Base-by-base conservation (phyloP, 1,140 invertebrate species). In the Bombus waltoni region DNA sequence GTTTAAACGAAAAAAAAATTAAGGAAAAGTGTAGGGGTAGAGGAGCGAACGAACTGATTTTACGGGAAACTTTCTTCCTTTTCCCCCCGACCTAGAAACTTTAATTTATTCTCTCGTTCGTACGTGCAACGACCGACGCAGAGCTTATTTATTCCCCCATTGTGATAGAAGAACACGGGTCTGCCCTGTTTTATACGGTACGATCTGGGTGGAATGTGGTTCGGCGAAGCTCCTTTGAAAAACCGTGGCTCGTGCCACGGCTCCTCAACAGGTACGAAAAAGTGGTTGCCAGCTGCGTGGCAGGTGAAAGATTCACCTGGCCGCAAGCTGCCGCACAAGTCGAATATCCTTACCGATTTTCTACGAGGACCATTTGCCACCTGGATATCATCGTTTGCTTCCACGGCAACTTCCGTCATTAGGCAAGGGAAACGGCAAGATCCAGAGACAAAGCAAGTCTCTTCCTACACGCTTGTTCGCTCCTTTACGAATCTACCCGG, bases 251-350 rank as follows among this genome's bases (percentile, higher is more conserved):
- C 83, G 83, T 73, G 83, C 83, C 57, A 80, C 47, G n/a, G 35
- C 40, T 80, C 53, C 76, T 73, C 68, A 73, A 73, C 72, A 87
- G 85, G 47, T 59, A 85, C 71, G 79, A 83, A 91, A 85, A 79
- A 89, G 81, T 62, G 32, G 25, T 32, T 83, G 91, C 90, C 94
- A 94, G 94, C 88, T 94, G 94, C 92, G 66, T 91, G 89, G 93
- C 94, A 95, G 94, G 94, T 94, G 94, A 89, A 66, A 85, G 82
- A 92, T 91, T 92, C 94, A 95, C 94, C 94, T 95, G 94, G 91
- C 84, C 86, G 91, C 93, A 95, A 94, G 92, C 94, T 94, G 94
- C 91, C 76, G 47, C 47, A 5, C 57, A n/a, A 28, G 53, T 42
- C 73, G 32, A 65, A 86, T 90, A 90, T 92, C 91, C 84, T 81